Base-by-base conservation (phyloP, 92 coral and sea anemone species). In the Paragorgia papillata region DNA sequence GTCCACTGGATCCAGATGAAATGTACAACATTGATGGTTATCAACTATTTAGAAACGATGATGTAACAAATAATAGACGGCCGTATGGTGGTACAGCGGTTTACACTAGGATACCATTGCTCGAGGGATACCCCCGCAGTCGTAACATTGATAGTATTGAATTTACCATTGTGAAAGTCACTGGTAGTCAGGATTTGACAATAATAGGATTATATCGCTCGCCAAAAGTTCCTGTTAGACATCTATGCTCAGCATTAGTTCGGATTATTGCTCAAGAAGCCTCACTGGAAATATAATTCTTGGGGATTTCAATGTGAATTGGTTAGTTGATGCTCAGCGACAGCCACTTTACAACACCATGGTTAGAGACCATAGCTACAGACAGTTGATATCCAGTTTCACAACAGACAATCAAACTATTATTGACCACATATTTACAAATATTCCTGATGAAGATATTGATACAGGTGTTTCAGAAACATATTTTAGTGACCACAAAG, bases 351-450 rank as follows among this genome's bases (percentile, higher is more conserved):
- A 82, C 65, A 88, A 88, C 79, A 62, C 85, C 51, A 85, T 88
- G 77, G 76, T 88, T 27, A 88, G 89, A 80, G 89, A 84, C 82
- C 61, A 81, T 81, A 66, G 78, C 74, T 88, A 84, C 66, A 82
- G 74, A 82, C 89, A 88, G 76, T 75, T 80, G 63, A 81, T 84
- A 65, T 75, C 81, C 40, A 40, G 77, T 70, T 56, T 51, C 80
- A 87, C 91, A 57, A 87, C 91, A 32, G 85, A 82, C 57, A 84
- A 57, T 44, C 80, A 76, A 37, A 83, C 86, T 51, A 60, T 80
- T 60, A 82, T 82, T 80, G 88, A 87, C 74, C 88, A 87, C 75
- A 84, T 88, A 60, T 81, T 76, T 75, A 88, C 89, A 57, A 88
- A 88, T 70, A 74, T 85, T 39, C 69, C 85, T 77, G 79, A 76